These are phyloP conservation scores for Diorhabda carinulata DNA, from an alignment of 1,140 invertebrate genomes.

Conservation along the genomic window DNA sequence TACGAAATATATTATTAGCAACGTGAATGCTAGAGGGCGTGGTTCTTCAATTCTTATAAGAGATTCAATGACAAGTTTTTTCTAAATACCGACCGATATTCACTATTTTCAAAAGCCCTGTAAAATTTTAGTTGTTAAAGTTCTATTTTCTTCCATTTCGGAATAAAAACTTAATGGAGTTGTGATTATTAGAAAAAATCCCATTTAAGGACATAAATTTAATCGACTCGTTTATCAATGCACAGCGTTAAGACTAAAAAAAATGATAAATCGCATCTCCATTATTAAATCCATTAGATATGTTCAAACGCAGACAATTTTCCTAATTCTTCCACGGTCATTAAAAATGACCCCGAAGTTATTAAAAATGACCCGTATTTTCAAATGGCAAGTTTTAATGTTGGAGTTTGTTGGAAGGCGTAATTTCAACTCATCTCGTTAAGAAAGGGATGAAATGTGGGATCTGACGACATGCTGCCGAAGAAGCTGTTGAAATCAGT, in stretches of 20 bases:
- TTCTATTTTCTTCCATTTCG: too few species aligned
- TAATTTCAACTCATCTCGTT: constrained; percentile 35
- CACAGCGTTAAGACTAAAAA: constrained; percentile 2
- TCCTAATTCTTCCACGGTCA: constrained; percentile 36
- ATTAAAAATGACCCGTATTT: constrained; percentile 24
- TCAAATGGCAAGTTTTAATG: constrained; percentile 19
- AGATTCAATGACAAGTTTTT: too few species aligned
- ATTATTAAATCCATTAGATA: constrained; percentile 8
- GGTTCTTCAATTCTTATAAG: too few species aligned
- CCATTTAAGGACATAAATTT: too few species aligned
- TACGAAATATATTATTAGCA: too few species aligned
- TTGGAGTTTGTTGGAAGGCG: constrained; percentile 25
- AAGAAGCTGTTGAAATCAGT: neutral
- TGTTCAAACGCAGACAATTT: constrained; percentile 25
- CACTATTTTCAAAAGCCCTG: too few species aligned
- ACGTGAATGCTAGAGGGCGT: too few species aligned
- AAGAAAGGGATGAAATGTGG: constrained; percentile 20
- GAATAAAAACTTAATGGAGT: too few species aligned
- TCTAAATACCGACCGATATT: too few species aligned
- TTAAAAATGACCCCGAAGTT: constrained; percentile 5
- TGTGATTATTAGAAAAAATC: too few species aligned
- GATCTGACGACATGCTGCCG: constrained; percentile 28
- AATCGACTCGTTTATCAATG: too few species aligned
- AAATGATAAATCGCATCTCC: constrained; percentile 13
- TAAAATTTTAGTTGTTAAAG: too few species aligned